A percentile compares a stretch with the other conserved stretches of the same genome.
Conservation (phyloP, 2,113 vertebrate species). For the Brachionichthys hirsutus region DNA sequence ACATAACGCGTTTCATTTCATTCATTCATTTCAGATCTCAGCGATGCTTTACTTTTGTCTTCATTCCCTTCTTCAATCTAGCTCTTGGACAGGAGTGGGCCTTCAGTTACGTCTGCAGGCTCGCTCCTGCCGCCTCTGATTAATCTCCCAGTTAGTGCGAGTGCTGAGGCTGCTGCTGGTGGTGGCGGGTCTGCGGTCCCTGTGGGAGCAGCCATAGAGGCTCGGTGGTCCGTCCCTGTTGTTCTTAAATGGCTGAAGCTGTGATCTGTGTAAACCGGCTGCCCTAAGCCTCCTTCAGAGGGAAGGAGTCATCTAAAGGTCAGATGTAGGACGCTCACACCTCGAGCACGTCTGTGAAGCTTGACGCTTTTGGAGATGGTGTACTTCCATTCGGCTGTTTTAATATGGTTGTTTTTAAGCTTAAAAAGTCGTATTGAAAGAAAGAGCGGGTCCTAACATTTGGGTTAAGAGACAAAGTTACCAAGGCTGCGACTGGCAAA, state of each 20-base stretch:
- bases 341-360: conserved; percentile 61
- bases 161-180: conserved; percentile 21
- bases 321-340: conserved; percentile 63
- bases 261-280: conserved; percentile 77
- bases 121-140: conserved; percentile 51
- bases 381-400: not conserved
- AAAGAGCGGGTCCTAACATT: conserved; percentile 21
- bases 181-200: conserved; percentile 34
- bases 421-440: conserved; percentile 18
- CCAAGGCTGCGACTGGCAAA: conserved; percentile 26
- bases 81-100: not conserved
- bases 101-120: not conserved
- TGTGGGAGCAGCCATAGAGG: conserved; percentile 57
- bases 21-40: not conserved
- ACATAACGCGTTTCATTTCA: not conserved
- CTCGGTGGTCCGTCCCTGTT: conserved; percentile 61
- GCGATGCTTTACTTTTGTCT: not conserved
- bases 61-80: not conserved
- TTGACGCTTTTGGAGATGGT: conserved; percentile 11
- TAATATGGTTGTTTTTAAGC: conserved; percentile 26
- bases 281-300: conserved; percentile 66
- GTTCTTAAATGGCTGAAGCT: conserved; percentile 74
- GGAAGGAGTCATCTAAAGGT: conserved; percentile 70
- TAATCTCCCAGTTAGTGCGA: conserved; percentile 41
- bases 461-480: conserved; percentile 11